A percentile compares a stretch with the other conserved stretches of the same genome.
Evolutionary conservation across 2,797 vertebrate genomes (phyloP).

Genomic region (Oreortyx pictus): DNA sequence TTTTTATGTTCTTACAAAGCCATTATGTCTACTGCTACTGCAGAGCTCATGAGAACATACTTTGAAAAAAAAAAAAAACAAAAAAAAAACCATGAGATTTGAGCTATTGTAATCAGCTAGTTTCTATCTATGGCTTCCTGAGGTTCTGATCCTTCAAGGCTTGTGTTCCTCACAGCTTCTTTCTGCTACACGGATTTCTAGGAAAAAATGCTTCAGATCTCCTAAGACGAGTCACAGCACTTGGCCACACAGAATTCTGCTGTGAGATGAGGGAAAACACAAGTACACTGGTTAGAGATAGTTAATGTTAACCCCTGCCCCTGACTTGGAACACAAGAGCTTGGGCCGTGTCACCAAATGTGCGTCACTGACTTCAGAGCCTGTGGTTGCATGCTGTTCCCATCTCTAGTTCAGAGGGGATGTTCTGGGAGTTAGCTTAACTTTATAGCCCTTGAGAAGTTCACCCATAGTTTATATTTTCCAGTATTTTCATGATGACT

Average conservation of each 20-base stretch:
- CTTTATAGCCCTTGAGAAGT: conserved; percentile 8
- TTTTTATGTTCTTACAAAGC: not conserved
- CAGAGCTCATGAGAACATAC: not conserved
- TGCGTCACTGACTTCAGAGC: not conserved
- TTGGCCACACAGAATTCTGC: not conserved
- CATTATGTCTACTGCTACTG: rapidly evolving
- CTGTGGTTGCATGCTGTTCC: not conserved
- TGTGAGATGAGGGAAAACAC: not conserved
- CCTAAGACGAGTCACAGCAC: not conserved
- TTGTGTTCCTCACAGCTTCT: not conserved
- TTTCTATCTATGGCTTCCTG: not conserved
- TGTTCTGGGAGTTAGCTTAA: conserved; percentile 2
- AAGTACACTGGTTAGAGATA: not conserved
- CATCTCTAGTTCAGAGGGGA: not conserved
- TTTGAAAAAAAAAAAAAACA: not conserved
- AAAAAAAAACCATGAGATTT: not conserved
- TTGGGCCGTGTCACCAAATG: not conserved
- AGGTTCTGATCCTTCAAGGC: not conserved
- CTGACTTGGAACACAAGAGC: not conserved
- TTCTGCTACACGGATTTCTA: not conserved
- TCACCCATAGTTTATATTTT: conserved; percentile 33
- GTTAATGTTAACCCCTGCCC: not conserved
- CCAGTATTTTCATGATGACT: conserved; percentile 32
- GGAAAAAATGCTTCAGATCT: not conserved
- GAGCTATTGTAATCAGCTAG: not conserved